Conservation (phyloP, 1,140 invertebrate species). For the Aphelinus certus region DNA sequence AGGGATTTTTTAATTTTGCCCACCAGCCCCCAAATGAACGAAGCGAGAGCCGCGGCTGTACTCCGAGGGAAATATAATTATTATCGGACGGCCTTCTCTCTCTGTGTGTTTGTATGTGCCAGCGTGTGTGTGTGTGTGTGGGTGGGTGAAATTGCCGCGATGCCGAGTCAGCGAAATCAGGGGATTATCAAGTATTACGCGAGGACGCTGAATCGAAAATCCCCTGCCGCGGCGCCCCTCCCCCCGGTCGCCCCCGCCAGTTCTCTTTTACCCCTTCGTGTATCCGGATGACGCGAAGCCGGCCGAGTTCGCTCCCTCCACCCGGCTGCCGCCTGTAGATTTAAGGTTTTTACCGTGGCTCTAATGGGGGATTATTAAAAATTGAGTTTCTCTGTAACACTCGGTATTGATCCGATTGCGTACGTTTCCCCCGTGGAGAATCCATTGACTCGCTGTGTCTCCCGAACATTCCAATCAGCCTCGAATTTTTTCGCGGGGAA, state of each 20-base stretch:
- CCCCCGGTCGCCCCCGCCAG: not conserved
- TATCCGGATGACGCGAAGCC: constrained; percentile 40
- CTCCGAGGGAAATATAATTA: constrained; percentile 31
- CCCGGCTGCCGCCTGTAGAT: not conserved
- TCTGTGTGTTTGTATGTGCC: no score
- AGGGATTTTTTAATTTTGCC: constrained; percentile 34
- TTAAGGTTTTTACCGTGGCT: constrained; percentile 13
- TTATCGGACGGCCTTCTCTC: constrained; percentile 15
- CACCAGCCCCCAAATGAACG: constrained; percentile 22
- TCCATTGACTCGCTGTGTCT: no score
- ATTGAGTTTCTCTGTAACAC: not conserved
- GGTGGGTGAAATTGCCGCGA: no score
- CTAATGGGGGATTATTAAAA: constrained; percentile 8
- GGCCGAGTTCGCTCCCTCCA: constrained; percentile 9
- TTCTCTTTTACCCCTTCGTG: constrained; percentile 25
- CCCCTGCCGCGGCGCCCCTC: constrained; percentile 4
- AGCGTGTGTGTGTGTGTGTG: no score
- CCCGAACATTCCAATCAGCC: no score
- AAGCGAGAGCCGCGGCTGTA: constrained; percentile 3
- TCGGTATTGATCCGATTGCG: not conserved
- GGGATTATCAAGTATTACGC: constrained; percentile 39
- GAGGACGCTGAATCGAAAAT: constrained; percentile 39
- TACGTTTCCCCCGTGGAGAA: not conserved
- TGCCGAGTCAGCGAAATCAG: constrained; percentile 39
- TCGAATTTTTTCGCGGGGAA: no score